A percentile compares a stretch with the other conserved stretches of the same genome.
These are phyloP conservation scores for Hyposoter dolosus DNA, from an alignment of 2,888 invertebrate species.

Conservation along the genomic window DNA sequence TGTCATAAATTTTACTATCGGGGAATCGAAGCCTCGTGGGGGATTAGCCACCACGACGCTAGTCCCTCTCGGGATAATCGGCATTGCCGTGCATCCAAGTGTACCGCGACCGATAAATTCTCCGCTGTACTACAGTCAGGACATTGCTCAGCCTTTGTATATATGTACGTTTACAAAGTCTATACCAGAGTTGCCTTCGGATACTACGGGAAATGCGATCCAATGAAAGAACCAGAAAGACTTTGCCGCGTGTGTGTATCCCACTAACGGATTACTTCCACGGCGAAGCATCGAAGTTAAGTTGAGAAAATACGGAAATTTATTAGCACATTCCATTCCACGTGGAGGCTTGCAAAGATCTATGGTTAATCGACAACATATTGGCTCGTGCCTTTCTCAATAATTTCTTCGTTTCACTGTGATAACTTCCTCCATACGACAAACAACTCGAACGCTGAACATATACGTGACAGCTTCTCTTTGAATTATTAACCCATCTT, in stretches of 20 bases:
- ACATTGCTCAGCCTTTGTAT: neutral
- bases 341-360: neutral
- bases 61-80: constrained; percentile 56
- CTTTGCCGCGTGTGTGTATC: constrained; percentile 13
- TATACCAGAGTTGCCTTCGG: constrained; percentile 33
- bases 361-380: neutral
- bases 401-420: neutral
- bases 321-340: neutral
- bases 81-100: constrained; percentile 66
- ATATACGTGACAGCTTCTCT: constrained; percentile 1
- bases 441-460: neutral
- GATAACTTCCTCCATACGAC: neutral
- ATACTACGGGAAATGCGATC: constrained; percentile 34
- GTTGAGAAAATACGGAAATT: constrained; percentile 19
- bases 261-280: constrained; percentile 8
- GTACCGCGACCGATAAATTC: constrained; percentile 64
- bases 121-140: constrained; percentile 44
- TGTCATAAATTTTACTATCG: constrained; percentile 69
- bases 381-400: neutral
- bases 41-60: constrained; percentile 55
- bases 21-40: constrained; percentile 71
- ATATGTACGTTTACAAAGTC: constrained; percentile 19
- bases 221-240: constrained; percentile 36
- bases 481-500: constrained; percentile 39
- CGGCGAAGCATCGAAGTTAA: neutral